Base-by-base conservation (phyloP, 2,797 vertebrate species). In the Mareca penelope region DNA sequence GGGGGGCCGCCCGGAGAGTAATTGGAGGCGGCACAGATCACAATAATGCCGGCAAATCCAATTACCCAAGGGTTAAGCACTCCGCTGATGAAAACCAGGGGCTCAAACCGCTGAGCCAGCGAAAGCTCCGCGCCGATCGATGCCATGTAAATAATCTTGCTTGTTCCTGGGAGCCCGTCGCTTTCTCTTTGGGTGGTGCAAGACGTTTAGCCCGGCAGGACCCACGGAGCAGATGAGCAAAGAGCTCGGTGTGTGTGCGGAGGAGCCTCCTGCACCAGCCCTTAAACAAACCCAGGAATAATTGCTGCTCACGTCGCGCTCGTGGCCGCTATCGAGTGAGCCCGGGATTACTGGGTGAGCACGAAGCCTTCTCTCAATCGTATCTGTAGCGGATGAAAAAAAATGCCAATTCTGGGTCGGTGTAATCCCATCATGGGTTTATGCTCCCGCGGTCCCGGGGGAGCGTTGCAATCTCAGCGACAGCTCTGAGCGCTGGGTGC, bases 61-160 rank as follows among this genome's bases (percentile, higher is more conserved):
- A 95, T 96, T 96, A 95, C 64, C 52, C 29, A 13, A 28, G 93
- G 81, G 85, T 46, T 94, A 94, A 96, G 77, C 91, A 90, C 83
- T 95, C 70, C 0, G 7, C 86, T 86, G 85, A 91, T 90, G 91
- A 94, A 95, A 92, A 42, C 33, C 72, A 10, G 40, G 55, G 89
- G 28, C 22, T 39, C 55, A 15, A 82, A 83, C 2, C 61, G 95
- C 94, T 95, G 94, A 96, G 93, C 68, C 88, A 96, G 96, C 94
- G 72, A 78, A 78, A 31, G 57, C 71, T 60, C 68, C 23, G 65
- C 8, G 9, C 69, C 0, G 10, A 95, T 95, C 92, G 4, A 96
- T 95, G 86, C 71, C 35, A 1, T 33, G 89, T 61, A 85, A 88
- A 92, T 67, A 71, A 59, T n/a, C 59, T 5, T 5, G 31, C 78